Percentiles rank a stretch among this genome's conserved stretches.
Conservation (phyloP, 1,140 invertebrate species). For the Paracyclopina nana region DNA sequence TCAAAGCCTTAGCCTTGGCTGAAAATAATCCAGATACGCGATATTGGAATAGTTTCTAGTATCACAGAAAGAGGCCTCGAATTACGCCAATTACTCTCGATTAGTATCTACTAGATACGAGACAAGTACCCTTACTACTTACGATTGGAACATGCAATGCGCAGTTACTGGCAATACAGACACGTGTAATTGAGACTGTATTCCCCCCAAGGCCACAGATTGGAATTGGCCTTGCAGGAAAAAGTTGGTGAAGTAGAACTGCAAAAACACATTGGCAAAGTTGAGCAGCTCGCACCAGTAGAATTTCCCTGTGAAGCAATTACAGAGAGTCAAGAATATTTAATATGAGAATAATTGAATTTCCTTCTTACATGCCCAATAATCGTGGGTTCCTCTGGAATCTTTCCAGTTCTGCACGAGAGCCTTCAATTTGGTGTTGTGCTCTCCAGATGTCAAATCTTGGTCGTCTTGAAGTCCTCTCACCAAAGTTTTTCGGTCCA, state of each 20-base stretch:
- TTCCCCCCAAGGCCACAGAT: too few species aligned
- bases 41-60: too few species aligned
- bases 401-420: neutral
- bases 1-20: too few species aligned
- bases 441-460: neutral
- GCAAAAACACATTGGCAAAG: neutral
- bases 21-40: too few species aligned
- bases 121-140: too few species aligned
- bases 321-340: neutral
- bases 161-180: too few species aligned
- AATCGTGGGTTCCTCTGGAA: neutral
- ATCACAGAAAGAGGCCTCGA: too few species aligned
- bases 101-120: too few species aligned
- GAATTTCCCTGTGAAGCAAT: neutral
- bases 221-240: neutral
- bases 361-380: neutral
- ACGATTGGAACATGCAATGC: too few species aligned
- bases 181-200: too few species aligned
- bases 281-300: neutral
- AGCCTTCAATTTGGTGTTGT: neutral
- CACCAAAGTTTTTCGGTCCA: neutral
- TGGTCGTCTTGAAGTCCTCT: neutral
- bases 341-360: neutral
- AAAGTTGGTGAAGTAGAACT: slow-evolving; percentile 2
- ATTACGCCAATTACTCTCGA: too few species aligned